Evolutionary conservation across 2,113 vertebrate genomes (phyloP).

Genomic region (Chloroceryle aenea): DNA sequence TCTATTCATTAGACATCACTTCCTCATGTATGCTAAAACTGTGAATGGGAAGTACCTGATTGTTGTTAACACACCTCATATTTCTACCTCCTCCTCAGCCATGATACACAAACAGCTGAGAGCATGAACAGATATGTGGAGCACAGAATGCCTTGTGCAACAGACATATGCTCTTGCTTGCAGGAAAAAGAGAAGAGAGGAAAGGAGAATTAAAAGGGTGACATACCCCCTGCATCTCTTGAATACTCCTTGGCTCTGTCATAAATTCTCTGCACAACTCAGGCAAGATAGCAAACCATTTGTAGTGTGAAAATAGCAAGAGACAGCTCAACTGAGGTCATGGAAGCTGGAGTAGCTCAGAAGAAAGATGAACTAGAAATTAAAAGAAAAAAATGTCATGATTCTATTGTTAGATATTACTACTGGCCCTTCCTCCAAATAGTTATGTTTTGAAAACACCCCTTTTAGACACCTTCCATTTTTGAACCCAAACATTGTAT

Average conservation of each 20-base stretch:
- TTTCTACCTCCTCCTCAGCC: slow-evolving; percentile 47
- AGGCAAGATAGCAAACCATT: neutral
- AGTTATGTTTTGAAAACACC: neutral
- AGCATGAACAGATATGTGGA: slow-evolving; percentile 25
- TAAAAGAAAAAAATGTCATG: neutral
- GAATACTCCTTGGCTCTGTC: neutral
- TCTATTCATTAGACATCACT: neutral
- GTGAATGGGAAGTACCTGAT: slow-evolving; percentile 16
- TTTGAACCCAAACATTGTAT: neutral
- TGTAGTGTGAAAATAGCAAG: neutral
- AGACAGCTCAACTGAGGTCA: neutral
- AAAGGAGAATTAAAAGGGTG: neutral
- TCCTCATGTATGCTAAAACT: neutral
- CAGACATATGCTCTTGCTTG: neutral
- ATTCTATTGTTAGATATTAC: neutral
- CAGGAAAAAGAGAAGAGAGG: slow-evolving; percentile 5
- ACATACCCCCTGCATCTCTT: neutral
- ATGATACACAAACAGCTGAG: slow-evolving; percentile 43
- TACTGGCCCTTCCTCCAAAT: neutral
- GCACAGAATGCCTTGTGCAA: slow-evolving; percentile 34
- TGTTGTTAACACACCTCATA: slow-evolving; percentile 10
- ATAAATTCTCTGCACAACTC: neutral
- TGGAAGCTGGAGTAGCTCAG: neutral
- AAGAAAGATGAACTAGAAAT: neutral
- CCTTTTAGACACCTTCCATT: neutral